Base-by-base conservation (phyloP, 2,113 vertebrate genomes). In the Cheirogaleus medius region DNA sequence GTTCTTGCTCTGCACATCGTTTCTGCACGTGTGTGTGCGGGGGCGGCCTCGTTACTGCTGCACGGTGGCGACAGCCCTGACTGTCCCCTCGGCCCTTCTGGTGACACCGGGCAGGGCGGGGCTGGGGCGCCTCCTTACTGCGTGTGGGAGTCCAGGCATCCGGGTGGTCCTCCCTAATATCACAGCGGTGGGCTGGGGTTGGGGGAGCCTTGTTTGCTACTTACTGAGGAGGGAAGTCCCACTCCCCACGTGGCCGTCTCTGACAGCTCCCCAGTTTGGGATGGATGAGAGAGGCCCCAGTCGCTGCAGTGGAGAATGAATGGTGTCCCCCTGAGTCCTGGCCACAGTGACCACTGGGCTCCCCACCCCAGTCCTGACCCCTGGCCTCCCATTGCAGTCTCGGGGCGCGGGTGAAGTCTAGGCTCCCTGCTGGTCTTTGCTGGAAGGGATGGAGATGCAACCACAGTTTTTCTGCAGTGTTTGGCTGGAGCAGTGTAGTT, bases 91-190 rank as follows among this genome's bases (percentile, higher is more conserved):
- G 6, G 10, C 49, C 13, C 10, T 27, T 17, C 42, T 47, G 87
- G 27, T 5, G 23, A 49, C 76, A 1, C 15, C 29, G 17, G 5
- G 44, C 74, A 11, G 44, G 42, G 29, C 3, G 37, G 34, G 11
- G 29, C 1, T 1, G 34, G 17, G 1, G 9, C 1, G 58, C 1
- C 60, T 60, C 17, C 0, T 4, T 4, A 0, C 69, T 52, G 84
- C 5, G 11, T 8, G 82, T 49, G 63, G 77, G 25, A 15, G 52
- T 37, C 27, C 17, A 14, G 69, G 80, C 21, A 8, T 13, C 25
- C 44, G 0, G 0, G 56, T 15, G 42, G 29, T 54, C 56, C 54
- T 78, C 12, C 4, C 12, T 12, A 25, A 42, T 37, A 13, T 1
- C 56, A 39, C 64, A 12, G 64, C 63, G 27, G 23, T 14, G 13